These are phyloP conservation scores for Recurvirostra avosetta DNA, from an alignment of 2,113 vertebrate genomes.

Conservation along the genomic window DNA sequence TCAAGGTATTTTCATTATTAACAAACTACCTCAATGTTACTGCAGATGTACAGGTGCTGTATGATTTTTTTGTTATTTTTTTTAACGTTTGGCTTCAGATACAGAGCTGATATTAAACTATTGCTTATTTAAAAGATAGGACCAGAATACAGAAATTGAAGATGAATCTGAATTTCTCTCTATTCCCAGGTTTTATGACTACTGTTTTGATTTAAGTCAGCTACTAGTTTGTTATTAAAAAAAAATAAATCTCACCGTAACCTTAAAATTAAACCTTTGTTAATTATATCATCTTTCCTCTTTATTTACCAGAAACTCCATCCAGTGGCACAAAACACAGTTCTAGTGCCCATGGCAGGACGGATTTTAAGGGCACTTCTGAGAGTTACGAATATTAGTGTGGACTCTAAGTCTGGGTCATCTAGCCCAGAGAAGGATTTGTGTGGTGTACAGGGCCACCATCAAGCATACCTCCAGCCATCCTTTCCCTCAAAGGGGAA, in stretches of 20 bases:
- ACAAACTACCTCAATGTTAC: neutral
- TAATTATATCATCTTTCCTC: neutral
- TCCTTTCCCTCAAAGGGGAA: neutral
- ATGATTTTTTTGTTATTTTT: neutral
- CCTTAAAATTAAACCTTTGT: neutral
- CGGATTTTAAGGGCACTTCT: neutral
- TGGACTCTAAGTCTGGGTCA: neutral
- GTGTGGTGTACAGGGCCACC: neutral
- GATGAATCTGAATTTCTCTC: neutral
- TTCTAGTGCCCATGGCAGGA: neutral
- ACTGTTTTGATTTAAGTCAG: neutral
- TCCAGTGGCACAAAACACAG: neutral
- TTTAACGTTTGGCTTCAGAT: neutral
- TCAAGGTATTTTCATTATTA: conserved; percentile 7
- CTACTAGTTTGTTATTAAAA: neutral
- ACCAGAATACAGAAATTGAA: neutral
- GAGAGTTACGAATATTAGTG: neutral
- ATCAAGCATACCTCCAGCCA: accelerated
- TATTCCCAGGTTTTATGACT: neutral
- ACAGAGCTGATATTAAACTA: neutral
- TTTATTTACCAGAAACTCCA: neutral
- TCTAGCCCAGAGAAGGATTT: neutral
- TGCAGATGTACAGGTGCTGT: neutral
- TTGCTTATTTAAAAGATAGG: neutral
- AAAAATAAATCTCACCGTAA: neutral